Evolutionary conservation across 1,140 invertebrate genomes (phyloP), one percentile per base, ranked within the genome.

Genomic region (Heliconius hermathena): DNA sequence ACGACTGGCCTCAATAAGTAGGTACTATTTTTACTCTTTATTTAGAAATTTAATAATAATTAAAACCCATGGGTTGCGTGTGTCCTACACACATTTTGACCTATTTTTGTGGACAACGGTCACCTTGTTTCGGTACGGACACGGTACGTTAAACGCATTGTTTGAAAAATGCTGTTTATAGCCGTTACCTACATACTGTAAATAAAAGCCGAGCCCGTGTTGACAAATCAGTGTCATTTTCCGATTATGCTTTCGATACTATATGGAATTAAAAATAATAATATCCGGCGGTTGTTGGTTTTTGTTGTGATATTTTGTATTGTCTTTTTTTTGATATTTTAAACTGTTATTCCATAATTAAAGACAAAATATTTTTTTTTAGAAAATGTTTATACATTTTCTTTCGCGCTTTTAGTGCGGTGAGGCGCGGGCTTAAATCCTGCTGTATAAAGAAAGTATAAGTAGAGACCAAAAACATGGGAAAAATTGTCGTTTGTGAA

Each of bases 141-240:
- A 70, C 57, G 60, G 0, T 70, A 76, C 57, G 13, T 6, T 75
- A 26, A 60, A 20, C 74, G 16, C 74, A 66, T 76, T 76, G 74
- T 76, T 70, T 66, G 57, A 36, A 9, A 66, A 76, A 52, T 13
- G 60, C 60, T 66, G 60, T 66, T 66, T 29, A 66, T 16, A 66
- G 11, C 60, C 54, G 54, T 22, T 22, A 57, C 54, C n/a, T 36
- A 36, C 33, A 36, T 36, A 36, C 33, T 36, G 33, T 36, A 36
- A 36, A n/a, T 26, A 20, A 57, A 57, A 57, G 54, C 54, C 60
- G 60, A 66, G 60, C 60, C 60, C 60, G 9, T 66, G 60, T 66
- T 66, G 60, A 66, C 60, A 66, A 29, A 66, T 66, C 22, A 29
- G 60, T 66, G 60, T 66, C 60, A 66, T 66, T 66, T 66, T 29